Conservation (phyloP, 2,113 vertebrate genomes). For the Motacilla alba region DNA sequence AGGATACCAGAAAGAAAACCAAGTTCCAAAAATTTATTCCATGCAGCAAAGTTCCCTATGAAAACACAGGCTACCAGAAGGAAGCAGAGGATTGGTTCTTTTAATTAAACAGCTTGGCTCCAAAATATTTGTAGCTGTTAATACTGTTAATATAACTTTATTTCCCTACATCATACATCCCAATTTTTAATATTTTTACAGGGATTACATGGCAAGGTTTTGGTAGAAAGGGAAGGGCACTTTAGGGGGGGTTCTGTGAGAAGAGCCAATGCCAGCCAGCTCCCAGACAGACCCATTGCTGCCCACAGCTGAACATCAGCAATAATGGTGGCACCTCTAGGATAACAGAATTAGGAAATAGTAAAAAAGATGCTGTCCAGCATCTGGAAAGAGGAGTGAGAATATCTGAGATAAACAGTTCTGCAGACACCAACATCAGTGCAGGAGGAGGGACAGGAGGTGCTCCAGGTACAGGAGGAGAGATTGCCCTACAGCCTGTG, state of each 20-base stretch:
- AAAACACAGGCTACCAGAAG: not conserved
- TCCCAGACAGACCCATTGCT: not conserved
- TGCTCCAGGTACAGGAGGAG: not conserved
- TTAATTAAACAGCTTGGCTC: not conserved
- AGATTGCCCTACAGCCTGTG: not conserved
- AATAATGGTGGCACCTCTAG: too few species aligned
- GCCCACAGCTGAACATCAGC: not conserved
- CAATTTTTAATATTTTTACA: not conserved
- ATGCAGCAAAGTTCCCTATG: not conserved
- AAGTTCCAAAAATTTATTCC: not conserved
- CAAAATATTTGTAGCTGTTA: not conserved
- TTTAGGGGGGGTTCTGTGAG: not conserved
- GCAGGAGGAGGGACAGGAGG: not conserved
- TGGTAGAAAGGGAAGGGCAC: not conserved
- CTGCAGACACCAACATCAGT: too few species aligned
- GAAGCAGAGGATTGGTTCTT: not conserved
- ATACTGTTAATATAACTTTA: not conserved
- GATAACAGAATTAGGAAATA: not conserved
- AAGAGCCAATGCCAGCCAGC: not conserved
- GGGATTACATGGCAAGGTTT: not conserved
- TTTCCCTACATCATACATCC: not conserved
- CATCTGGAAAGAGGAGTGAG: not conserved
- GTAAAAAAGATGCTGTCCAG: not conserved
- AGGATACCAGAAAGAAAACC: not conserved
- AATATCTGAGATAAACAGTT: not conserved